These are phyloP conservation scores for Zosterops borbonicus DNA, from an alignment of 2,113 vertebrate genomes.

Conservation along the genomic window DNA sequence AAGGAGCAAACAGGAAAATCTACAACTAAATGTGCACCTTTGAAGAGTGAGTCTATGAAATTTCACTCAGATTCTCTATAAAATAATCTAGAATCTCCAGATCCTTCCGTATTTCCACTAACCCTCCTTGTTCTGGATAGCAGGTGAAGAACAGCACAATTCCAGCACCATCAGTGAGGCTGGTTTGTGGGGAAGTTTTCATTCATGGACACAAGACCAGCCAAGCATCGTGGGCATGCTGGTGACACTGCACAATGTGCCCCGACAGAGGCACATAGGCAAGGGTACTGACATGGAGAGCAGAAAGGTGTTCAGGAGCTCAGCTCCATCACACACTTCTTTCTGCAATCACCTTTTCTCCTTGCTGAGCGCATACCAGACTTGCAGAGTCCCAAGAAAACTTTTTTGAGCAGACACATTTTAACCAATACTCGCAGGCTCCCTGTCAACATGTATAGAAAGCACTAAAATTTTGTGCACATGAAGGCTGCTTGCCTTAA, in stretches of 20 bases:
- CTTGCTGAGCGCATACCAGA: background rate
- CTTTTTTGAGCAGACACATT: accelerated
- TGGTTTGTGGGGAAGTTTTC: accelerated
- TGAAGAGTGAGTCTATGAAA: background rate
- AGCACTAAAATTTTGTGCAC: background rate
- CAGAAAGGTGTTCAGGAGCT: background rate
- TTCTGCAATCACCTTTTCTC: background rate
- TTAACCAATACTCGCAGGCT: background rate
- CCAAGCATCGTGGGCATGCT: accelerated
- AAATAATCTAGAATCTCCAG: background rate
- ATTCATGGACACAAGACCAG: background rate
- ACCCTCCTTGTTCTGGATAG: background rate
- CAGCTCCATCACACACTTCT: too few relatives aligned
- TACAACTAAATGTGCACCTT: background rate
- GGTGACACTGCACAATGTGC: background rate
- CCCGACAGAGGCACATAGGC: accelerated
- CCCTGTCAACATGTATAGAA: background rate
- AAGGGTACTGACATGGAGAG: background rate
- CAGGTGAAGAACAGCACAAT: background rate
- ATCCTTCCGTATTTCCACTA: background rate
- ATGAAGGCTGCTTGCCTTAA: background rate
- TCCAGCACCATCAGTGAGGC: accelerated
- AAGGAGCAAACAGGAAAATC: background rate
- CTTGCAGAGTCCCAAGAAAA: background rate
- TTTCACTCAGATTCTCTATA: background rate